These are phyloP conservation scores for Didymodactylos carnosus DNA, from an alignment of 2,888 invertebrate species.

Conservation along the genomic window DNA sequence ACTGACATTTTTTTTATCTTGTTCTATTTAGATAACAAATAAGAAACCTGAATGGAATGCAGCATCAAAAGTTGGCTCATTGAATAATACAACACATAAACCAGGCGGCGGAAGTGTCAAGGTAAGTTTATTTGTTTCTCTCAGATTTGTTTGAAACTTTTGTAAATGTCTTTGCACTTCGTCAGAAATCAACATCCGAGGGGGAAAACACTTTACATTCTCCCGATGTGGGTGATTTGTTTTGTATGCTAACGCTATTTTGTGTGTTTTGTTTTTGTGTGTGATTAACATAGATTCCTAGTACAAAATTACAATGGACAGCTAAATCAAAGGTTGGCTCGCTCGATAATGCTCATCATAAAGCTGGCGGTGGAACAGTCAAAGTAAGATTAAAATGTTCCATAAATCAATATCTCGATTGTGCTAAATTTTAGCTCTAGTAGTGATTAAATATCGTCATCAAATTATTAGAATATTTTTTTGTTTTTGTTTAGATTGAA, in stretches of 20 bases:
- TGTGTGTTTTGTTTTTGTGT: neutral
- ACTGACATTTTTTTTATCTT: neutral
- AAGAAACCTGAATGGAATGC: neutral
- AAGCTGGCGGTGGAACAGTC: constrained; percentile 1
- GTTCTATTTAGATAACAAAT: neutral
- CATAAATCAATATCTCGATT: too few species aligned
- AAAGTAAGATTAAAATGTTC: too few species aligned
- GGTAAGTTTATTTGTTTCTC: neutral
- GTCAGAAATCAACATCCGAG: too few species aligned
- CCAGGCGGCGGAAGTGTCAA: constrained; percentile 5
- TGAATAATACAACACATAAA: constrained; percentile 4
- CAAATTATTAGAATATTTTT: too few species aligned
- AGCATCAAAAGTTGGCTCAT: constrained; percentile 6
- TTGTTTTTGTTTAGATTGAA: neutral
- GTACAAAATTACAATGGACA: constrained; percentile 5
- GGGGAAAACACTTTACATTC: too few species aligned
- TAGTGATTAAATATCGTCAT: too few species aligned
- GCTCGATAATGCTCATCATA: constrained; percentile 8
- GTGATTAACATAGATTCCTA: neutral
- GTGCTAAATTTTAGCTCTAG: too few species aligned
- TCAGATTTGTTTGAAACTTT: neutral
- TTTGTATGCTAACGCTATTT: too few species aligned
- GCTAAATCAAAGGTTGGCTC: constrained; percentile 9
- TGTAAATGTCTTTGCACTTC: too few species aligned
- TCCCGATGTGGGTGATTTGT: too few species aligned